Evolutionary conservation across 2,113 vertebrate species (phyloP).

Genomic region (Emydocephalus ijimae): DNA sequence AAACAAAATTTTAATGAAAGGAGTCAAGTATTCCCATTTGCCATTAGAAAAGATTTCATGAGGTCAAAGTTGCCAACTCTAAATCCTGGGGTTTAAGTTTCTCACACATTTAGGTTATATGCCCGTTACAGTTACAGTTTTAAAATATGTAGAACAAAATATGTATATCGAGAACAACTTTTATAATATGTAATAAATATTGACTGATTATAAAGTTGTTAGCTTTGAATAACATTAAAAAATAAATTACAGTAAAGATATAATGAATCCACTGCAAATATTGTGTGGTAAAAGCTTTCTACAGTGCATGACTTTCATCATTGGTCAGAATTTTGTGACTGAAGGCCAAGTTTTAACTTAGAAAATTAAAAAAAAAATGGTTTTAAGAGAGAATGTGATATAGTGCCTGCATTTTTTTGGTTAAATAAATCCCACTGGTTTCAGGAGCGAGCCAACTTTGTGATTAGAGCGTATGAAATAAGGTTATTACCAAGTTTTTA

Average conservation of each 20-base stretch:
- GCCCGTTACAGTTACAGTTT: conserved; percentile 20
- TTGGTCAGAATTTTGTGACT: neutral
- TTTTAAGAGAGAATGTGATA: neutral
- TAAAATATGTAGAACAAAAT: conserved; percentile 33
- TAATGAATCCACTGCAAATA: neutral
- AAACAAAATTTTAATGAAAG: neutral
- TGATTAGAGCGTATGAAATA: neutral
- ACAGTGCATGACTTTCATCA: neutral
- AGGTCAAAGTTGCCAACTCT: neutral
- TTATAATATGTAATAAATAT: neutral
- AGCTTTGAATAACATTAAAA: neutral
- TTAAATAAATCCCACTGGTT: neutral
- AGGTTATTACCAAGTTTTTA: neutral
- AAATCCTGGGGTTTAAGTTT: neutral
- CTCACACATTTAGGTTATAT: neutral
- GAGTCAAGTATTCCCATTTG: neutral
- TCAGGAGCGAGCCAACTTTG: neutral
- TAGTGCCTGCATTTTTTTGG: neutral
- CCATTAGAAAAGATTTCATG: neutral
- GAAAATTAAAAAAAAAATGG: neutral
- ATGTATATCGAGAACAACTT: neutral
- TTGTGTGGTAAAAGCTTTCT: neutral
- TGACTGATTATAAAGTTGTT: neutral
- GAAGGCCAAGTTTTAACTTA: neutral
- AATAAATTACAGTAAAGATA: neutral